Percentiles rank a stretch among this genome's conserved stretches.
These are phyloP conservation scores for Esperia sulphurella DNA, from an alignment of 2,888 invertebrate species.

Conservation along the genomic window DNA sequence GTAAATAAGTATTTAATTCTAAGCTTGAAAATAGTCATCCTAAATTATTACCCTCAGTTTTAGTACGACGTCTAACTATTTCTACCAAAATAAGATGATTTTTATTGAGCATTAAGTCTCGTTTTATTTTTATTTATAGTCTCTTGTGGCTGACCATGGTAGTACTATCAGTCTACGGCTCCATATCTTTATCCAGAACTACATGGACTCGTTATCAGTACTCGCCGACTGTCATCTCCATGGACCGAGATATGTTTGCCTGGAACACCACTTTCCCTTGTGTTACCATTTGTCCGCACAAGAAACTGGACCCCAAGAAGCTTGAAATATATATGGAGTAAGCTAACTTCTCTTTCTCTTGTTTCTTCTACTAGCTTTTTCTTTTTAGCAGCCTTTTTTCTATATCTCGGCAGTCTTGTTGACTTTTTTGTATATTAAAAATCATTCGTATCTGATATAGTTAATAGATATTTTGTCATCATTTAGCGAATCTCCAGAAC, in stretches of 20 bases:
- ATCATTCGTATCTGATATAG: too few relatives aligned
- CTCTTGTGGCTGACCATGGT: slow-evolving; percentile 78
- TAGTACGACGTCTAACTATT: too few relatives aligned
- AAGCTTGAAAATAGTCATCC: too few relatives aligned
- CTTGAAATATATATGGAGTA: slow-evolving; percentile 76
- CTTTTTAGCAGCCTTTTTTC: too few relatives aligned
- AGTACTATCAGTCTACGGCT: slow-evolving; percentile 73
- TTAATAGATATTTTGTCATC: neutral
- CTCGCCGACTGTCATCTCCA: slow-evolving; percentile 85
- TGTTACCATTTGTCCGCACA: slow-evolving; percentile 82
- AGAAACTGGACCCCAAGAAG: slow-evolving; percentile 75
- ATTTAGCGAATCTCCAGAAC: slow-evolving; percentile 44
- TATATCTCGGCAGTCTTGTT: too few relatives aligned
- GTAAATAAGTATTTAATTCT: too few relatives aligned
- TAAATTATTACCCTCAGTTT: too few relatives aligned
- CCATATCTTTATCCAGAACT: slow-evolving; percentile 75
- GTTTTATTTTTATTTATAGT: slow-evolving; percentile 40
- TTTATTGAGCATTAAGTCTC: neutral
- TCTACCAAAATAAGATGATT: too few relatives aligned
- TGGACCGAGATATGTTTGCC: slow-evolving; percentile 85
- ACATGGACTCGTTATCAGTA: slow-evolving; percentile 84
- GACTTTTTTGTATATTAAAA: too few relatives aligned
- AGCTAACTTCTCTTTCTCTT: slow-evolving; percentile 17
- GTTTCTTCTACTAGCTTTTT: too few relatives aligned
- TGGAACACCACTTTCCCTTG: slow-evolving; percentile 87